These are phyloP conservation scores for Drosophila parvula DNA, from an alignment of 1,140 invertebrate species.

Conservation along the genomic window DNA sequence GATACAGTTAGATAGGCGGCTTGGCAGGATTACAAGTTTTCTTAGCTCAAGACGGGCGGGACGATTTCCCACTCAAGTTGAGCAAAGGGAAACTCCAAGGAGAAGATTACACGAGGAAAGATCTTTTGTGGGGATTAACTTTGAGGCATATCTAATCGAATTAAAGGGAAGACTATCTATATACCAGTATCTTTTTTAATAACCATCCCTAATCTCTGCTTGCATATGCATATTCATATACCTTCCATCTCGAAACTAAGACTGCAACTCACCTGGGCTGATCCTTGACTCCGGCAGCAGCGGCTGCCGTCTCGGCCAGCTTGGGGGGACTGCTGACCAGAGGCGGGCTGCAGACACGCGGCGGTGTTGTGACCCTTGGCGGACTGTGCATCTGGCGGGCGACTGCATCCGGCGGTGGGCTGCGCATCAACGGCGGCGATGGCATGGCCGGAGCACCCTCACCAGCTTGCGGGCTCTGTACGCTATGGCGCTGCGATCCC, in stretches of 20 bases:
- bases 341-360: constrained; percentile 75
- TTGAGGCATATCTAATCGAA: background rate
- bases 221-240: too few relatives aligned
- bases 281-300: constrained; percentile 43
- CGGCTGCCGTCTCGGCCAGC: constrained; percentile 59
- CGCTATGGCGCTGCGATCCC: constrained; percentile 58
- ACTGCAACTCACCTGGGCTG: constrained; percentile 41
- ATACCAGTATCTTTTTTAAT: too few relatives aligned
- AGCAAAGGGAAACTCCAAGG: background rate
- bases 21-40: constrained; percentile 3
- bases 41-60: background rate
- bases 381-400: constrained; percentile 79
- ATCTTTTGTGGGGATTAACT: background rate
- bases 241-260: background rate
- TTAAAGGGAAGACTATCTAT: background rate
- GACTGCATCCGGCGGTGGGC: constrained; percentile 52
- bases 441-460: constrained; percentile 78
- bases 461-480: constrained; percentile 71
- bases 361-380: constrained; percentile 76
- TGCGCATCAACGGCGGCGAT: constrained; percentile 76
- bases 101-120: background rate
- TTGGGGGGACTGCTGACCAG: constrained; percentile 79
- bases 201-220: too few relatives aligned
- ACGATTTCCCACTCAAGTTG: background rate
- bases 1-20: constrained; percentile 30